These are phyloP conservation scores for Ataeniobius toweri DNA, from an alignment of 2,797 vertebrate genomes.

Conservation along the genomic window DNA sequence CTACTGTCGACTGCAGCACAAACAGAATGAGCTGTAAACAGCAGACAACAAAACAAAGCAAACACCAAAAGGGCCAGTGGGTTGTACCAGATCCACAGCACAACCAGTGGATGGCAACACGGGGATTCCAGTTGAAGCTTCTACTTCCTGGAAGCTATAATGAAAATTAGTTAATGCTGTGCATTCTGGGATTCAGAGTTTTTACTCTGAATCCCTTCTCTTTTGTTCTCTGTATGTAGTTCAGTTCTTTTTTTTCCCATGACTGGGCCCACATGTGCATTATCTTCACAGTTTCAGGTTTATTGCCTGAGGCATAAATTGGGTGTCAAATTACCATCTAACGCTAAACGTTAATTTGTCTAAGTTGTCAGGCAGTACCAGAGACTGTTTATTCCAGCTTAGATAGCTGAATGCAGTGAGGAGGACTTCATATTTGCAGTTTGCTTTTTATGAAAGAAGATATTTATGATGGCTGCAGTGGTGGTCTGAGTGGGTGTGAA, in stretches of 20 bases:
- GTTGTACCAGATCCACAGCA: no score
- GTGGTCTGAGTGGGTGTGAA: constrained; percentile 13
- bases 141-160: neutral
- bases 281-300: constrained; percentile 8
- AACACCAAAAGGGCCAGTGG: no score
- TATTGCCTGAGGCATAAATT: constrained; percentile 9
- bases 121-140: neutral
- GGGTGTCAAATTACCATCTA: neutral
- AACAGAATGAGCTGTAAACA: no score
- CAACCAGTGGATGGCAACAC: neutral
- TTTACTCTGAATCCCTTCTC: neutral
- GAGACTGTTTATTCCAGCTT: constrained; percentile 37
- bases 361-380: constrained; percentile 33
- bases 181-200: neutral
- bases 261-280: neutral
- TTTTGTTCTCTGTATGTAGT: no score
- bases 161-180: neutral
- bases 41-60: no score
- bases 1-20: no score
- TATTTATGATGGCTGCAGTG: constrained; percentile 27
- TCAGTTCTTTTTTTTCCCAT: no score
- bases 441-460: constrained; percentile 11
- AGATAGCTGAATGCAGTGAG: constrained; percentile 12
- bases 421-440: constrained; percentile 10
- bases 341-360: constrained; percentile 9